Base-by-base conservation (phyloP, 1,140 invertebrate genomes). In the Bradynema listronoti region DNA sequence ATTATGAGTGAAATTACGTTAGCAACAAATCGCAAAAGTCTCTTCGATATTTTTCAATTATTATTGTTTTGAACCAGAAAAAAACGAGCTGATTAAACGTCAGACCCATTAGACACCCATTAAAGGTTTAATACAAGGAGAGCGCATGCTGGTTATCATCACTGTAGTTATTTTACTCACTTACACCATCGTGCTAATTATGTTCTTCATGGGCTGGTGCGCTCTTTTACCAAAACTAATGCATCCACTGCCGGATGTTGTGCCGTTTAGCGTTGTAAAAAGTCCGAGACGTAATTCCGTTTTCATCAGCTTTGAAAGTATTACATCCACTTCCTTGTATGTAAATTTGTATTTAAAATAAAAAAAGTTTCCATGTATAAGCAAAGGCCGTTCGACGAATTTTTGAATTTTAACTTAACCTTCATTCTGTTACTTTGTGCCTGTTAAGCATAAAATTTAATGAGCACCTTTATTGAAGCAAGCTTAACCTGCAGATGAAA, bases 211-310 rank as follows among this genome's bases (percentile, higher is more conserved):
- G 9, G 34, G 39, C 24, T 36, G 34, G 4, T 56, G 53, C 34
- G 53, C 53, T 2, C 34, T 56, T 32, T 14, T 56, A 6, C 53
- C 53, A 32, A 56, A 56, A 56, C 29, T 32, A 5, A 36, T 43
- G 16, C 30, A 56, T 56, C 34, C 53, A 7, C 32, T 29, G 29
- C 53, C 53, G 14, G 53, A 56, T 29, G 22, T 56, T 36, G 34
- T 56, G 22, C 53, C 53, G 2, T 56, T 29, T 22, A 56, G 53
- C n/a, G 41, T 36, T 45, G 53, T 56, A n/a, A 56, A 56, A 29
- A 56, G 53, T 16, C 53, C 53, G 19, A 19, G 53, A 56, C 43
- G 34, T 45, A 36, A 56, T 56, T 56, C 53, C 16, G 27, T 36
- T 32, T 56, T 56, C 25, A 56, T 27, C 46, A 43, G 46, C 33